A percentile compares a stretch with the other conserved stretches of the same genome.
Evolutionary conservation across 2,113 vertebrate species (phyloP).

Genomic region (Halichoerus grypus): DNA sequence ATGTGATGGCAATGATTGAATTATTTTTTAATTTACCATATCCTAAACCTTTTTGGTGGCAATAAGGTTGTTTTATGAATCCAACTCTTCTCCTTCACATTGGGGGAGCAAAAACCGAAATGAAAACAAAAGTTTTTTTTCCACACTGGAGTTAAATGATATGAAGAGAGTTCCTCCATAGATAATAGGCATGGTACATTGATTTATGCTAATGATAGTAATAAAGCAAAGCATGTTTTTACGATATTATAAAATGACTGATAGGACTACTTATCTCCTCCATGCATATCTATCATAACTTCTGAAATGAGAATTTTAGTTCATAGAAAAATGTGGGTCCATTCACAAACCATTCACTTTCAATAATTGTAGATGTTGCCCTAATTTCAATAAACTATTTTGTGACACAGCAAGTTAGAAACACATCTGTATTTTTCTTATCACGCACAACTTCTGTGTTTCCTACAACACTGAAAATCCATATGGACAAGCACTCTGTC

Average conservation of each 20-base stretch:
- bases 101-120: conserved; percentile 24
- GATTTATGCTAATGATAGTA: conserved; percentile 73
- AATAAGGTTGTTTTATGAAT: background rate
- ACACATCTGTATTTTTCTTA: background rate
- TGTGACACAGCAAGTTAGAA: background rate
- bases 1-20: background rate
- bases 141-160: conserved; percentile 68
- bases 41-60: background rate
- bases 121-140: conserved; percentile 32
- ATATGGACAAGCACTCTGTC: background rate
- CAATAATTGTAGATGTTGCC: background rate
- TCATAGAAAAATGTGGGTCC: background rate
- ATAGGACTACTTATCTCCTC: background rate
- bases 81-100: background rate
- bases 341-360: background rate
- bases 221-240: conserved; percentile 61
- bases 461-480: background rate
- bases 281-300: conserved; percentile 45
- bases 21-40: conserved; percentile 3
- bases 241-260: conserved; percentile 65
- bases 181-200: conserved; percentile 74
- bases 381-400: conserved; percentile 10
- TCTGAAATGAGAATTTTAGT: conserved; percentile 37
- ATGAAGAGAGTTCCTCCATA: conserved; percentile 59
- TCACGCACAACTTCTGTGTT: background rate